These are phyloP conservation scores for Leptatherina wallacei DNA, from an alignment of 2,797 vertebrate genomes.

Conservation along the genomic window DNA sequence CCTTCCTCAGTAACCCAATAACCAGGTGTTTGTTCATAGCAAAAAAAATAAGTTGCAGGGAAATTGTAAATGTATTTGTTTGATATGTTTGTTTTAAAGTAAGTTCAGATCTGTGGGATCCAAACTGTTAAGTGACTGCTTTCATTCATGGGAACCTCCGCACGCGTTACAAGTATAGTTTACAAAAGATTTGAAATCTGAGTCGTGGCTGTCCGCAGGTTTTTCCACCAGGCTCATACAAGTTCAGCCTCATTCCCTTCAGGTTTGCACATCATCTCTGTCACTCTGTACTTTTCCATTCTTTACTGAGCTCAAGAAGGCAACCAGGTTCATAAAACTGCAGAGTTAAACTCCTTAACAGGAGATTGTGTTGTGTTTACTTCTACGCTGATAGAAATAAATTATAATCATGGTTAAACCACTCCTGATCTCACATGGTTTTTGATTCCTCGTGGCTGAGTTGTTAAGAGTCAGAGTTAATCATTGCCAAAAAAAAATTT, in stretches of 20 bases:
- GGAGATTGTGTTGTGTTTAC: not conserved
- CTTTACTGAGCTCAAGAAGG: not conserved
- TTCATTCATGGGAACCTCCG: not conserved
- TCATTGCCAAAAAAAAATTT: conserved; percentile 1
- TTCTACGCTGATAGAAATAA: not conserved
- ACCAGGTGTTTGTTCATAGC: not conserved
- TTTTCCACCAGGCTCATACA: conserved; percentile 35
- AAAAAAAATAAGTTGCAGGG: not conserved
- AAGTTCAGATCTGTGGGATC: not conserved
- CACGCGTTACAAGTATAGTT: not conserved
- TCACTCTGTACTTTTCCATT: conserved; percentile 52
- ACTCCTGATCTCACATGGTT: not conserved
- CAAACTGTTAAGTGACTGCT: not conserved
- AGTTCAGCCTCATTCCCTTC: conserved; percentile 55
- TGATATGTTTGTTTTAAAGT: not conserved
- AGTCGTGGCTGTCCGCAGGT: conserved; percentile 6
- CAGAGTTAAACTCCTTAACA: not conserved
- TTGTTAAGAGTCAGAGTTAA: conserved; percentile 8
- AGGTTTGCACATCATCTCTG: conserved; percentile 5
- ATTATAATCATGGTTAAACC: not conserved
- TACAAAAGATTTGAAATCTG: conserved; percentile 9
- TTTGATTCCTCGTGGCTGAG: not conserved
- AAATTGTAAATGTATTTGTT: not conserved
- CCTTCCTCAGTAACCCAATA: not conserved
- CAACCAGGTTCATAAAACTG: not conserved